A percentile compares a stretch with the other conserved stretches of the same genome.
phyloP scores from a whole-genome alignment of 2,888 invertebrate genomes.

The Drosophila fulvimacula region DNA sequence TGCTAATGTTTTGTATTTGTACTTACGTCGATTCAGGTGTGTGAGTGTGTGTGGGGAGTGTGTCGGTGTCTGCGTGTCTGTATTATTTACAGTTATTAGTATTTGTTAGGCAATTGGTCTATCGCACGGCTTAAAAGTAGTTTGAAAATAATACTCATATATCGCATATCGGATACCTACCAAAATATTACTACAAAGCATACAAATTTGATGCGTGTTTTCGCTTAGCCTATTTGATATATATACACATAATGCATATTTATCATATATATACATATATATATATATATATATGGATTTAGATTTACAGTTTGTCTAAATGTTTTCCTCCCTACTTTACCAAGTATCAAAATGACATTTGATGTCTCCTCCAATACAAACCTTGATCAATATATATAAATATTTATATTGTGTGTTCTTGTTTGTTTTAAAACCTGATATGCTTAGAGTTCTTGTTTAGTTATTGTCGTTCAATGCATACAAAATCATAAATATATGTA shows the following conservation, averaged over 20 bases:
- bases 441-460: slow-evolving; percentile 29
- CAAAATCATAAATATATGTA: slow-evolving; percentile 46
- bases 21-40: slow-evolving; percentile 70
- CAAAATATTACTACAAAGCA: slow-evolving; percentile 47
- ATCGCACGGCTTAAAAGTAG: slow-evolving; percentile 26
- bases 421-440: slow-evolving; percentile 28
- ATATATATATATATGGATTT: slow-evolving; percentile 2
- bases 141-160: slow-evolving; percentile 25
- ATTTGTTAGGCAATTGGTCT: slow-evolving; percentile 25
- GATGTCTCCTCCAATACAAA: slow-evolving; percentile 52
- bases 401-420: slow-evolving; percentile 20
- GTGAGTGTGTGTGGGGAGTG: slow-evolving; percentile 21
- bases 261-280: slow-evolving; percentile 14
- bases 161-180: slow-evolving; percentile 50
- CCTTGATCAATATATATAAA: slow-evolving; percentile 41
- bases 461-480: slow-evolving; percentile 49
- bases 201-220: slow-evolving; percentile 10
- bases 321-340: slow-evolving; percentile 56
- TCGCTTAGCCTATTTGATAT: slow-evolving; percentile 41
- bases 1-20: slow-evolving; percentile 44
- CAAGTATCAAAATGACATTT: slow-evolving; percentile 69
- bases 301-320: slow-evolving; percentile 24
- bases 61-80: slow-evolving; percentile 10
- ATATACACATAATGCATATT: slow-evolving; percentile 29
- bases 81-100: slow-evolving; percentile 65